A percentile compares a stretch with the other conserved stretches of the same genome.
Conservation (phyloP, 2,888 invertebrate species). For the Autographa gamma region DNA sequence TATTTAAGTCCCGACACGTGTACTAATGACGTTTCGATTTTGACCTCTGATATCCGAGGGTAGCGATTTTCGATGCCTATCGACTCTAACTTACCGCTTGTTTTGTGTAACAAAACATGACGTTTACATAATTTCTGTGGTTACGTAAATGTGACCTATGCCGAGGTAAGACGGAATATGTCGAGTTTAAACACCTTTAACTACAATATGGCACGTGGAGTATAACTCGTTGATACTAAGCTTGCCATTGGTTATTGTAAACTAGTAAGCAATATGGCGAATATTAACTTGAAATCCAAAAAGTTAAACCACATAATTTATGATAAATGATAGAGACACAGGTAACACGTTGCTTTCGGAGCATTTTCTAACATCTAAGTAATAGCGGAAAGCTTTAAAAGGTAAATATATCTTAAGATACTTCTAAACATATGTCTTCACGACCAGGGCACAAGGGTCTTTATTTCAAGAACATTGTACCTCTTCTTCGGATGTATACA, state of each 20-base stretch:
- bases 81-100: slow-evolving; percentile 44
- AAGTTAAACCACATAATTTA: too few relatives aligned
- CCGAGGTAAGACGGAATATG: slow-evolving; percentile 21
- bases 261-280: not conserved
- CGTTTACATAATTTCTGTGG: slow-evolving; percentile 52
- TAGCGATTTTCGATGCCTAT: slow-evolving; percentile 57
- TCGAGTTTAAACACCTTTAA: slow-evolving; percentile 28
- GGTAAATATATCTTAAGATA: too few relatives aligned
- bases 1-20: slow-evolving; percentile 68
- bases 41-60: slow-evolving; percentile 67
- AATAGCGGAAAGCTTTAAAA: too few relatives aligned
- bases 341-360: too few relatives aligned
- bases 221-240: slow-evolving; percentile 9
- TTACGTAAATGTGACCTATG: slow-evolving; percentile 53
- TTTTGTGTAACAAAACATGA: slow-evolving; percentile 58
- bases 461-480: too few relatives aligned
- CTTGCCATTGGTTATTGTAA: slow-evolving; percentile 13
- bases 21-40: slow-evolving; percentile 80
- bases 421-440: too few relatives aligned
- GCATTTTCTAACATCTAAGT: too few relatives aligned
- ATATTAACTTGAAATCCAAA: too few relatives aligned
- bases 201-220: slow-evolving; percentile 19
- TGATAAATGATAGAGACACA: too few relatives aligned
- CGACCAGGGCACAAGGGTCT: too few relatives aligned
- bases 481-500: too few relatives aligned